Evolutionary conservation across 2,797 vertebrate genomes (phyloP).

Genomic region (Liasis olivaceus): DNA sequence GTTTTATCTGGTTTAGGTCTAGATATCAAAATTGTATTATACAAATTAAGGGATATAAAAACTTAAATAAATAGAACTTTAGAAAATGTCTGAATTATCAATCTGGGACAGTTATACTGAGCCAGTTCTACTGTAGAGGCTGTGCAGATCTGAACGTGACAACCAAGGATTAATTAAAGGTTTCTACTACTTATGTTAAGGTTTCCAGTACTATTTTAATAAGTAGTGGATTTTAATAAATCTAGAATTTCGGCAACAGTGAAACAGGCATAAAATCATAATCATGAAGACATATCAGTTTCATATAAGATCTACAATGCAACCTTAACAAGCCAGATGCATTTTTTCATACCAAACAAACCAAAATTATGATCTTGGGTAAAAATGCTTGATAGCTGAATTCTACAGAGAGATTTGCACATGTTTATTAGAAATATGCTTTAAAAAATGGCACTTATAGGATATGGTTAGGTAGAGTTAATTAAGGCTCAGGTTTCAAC

Average conservation of each 20-base stretch:
- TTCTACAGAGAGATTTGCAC: not conserved
- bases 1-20: not conserved
- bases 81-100: not conserved
- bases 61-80: not conserved
- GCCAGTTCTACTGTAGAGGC: not conserved
- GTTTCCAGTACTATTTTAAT: not conserved
- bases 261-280: not conserved
- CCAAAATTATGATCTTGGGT: not conserved
- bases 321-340: not conserved
- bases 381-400: not conserved
- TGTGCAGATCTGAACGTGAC: not conserved
- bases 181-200: not conserved
- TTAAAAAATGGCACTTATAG: not conserved
- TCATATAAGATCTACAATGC: not conserved
- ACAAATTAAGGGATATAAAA: not conserved
- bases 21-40: not conserved
- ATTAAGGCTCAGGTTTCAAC: not conserved
- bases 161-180: not conserved
- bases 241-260: not conserved
- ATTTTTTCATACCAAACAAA: not conserved
- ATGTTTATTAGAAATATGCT: not conserved
- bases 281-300: not conserved
- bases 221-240: not conserved
- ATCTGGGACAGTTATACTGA: not conserved
- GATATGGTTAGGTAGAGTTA: not conserved